phyloP scores from a whole-genome alignment of 2,888 invertebrate species.

The Incurvaria masculella region DNA sequence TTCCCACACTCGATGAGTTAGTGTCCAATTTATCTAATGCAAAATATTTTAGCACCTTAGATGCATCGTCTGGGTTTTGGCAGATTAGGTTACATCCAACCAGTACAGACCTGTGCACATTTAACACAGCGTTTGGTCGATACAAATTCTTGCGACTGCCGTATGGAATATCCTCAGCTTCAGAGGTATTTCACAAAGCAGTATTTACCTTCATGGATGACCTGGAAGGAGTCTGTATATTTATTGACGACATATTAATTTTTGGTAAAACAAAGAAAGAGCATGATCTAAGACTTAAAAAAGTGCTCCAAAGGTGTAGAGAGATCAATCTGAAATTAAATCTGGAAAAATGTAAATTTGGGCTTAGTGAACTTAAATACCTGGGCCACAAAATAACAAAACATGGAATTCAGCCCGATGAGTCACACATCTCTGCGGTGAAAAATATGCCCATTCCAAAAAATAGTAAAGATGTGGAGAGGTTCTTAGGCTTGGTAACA shows the following conservation, averaged over 20 bases:
- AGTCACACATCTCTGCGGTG: constrained; percentile 8
- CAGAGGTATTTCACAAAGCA: constrained; percentile 18
- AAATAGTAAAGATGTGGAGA: constrained; percentile 13
- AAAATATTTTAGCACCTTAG: constrained; percentile 10
- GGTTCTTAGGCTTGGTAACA: no score
- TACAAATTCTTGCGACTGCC: constrained; percentile 17
- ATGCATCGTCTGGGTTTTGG: constrained; percentile 3
- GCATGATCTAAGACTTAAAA: no score
- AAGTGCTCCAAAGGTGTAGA: no score
- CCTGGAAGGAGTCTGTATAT: constrained; percentile 14
- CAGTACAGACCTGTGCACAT: constrained; percentile 16
- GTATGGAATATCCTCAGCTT: constrained; percentile 17
- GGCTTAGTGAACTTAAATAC: constrained; percentile 8
- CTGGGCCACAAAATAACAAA: constrained; percentile 4
- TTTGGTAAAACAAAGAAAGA: constrained; percentile 8
- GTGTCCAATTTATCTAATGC: constrained; percentile 9
- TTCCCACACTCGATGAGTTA: constrained; percentile 11
- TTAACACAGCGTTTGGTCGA: constrained; percentile 17
- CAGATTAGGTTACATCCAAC: constrained; percentile 8
- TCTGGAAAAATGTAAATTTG: constrained; percentile 8
- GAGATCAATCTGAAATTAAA: constrained; percentile 8
- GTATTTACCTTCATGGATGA: constrained; percentile 14
- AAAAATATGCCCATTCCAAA: no score
- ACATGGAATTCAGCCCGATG: no score
- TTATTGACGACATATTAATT: constrained; percentile 16